Evolutionary conservation across 1,140 invertebrate species (phyloP), one percentile per base, ranked within the genome.

Genomic region (Drosophila guanche): DNA sequence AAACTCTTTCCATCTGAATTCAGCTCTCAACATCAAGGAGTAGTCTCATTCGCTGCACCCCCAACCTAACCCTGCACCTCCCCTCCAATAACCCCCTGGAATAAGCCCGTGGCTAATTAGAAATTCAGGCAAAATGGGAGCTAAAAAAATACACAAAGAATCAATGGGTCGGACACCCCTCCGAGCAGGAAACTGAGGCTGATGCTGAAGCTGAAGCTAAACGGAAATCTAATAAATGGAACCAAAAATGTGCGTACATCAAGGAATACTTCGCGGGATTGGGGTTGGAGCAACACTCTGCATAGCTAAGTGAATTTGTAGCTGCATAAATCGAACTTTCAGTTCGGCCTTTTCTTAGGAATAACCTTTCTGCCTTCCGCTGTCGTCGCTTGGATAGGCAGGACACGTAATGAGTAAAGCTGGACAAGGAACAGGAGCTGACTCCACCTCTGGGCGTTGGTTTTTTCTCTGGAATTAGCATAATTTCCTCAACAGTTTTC

Each of bases 171-270:
- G 8, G 43, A 65, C 77, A 50, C 48, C 27, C 45, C 7, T 33
- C 41, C 8, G 6, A 16, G 41, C 55, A 84, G 77, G 66, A 86
- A 86, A 81, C 76, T 90, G 80, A 7, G 10, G 7, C 29, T 33
- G 29, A 10, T 2, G 6, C 27, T 20, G 16, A 20, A 29, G n/a
- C n/a, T 29, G 27, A 29, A 29, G 27, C 27, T 73, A 79, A 54
- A 67, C 10, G 50, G 33, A 79, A 90, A 90, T 89, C 89, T 85
- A 90, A 90, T 90, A 90, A 90, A 90, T 89, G 80, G 89, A 88
- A 90, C 88, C 80, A 79, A 86, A 85, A 90, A 90, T 88, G 83
- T 88, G 83, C 83, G 83, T 88, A 80, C 81, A 85, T 85, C 80
- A 80, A 80, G 68, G 40, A 45, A 51, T 29, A 42, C 16, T 68